Base-by-base conservation (phyloP, 2,797 vertebrate species). In the Coregonus suidteri region DNA sequence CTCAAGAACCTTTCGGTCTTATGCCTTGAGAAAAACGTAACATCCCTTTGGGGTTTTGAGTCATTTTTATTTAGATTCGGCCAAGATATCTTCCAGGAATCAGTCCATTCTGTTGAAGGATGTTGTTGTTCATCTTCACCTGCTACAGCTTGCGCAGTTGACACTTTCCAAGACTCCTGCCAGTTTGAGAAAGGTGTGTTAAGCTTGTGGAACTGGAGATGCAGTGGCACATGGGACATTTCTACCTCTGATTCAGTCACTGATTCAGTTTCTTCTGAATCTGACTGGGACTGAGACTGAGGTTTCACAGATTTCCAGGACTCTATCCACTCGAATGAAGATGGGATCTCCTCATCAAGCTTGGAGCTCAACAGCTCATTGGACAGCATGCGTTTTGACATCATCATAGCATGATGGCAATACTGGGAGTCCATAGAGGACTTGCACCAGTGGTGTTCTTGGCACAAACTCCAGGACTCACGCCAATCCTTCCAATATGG, bases 171-270 rank as follows among this genome's bases (percentile, higher is more conserved):
- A 0, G 91, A 91, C 56, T 74, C 41, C 18, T 66, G 83, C 92
- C 92, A 93, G 25, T 83, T 74, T 51, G 84, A 51, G 77, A 90
- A 90, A 80, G 80, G 73, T 11, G 67, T 0, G 68, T 83, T 79
- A 0, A 90, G 75, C 34, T 85, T 86, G 15, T 88, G 88, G 81
- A 93, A 91, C 81, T 92, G 89, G 35, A 92, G 79, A 66, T 89
- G 89, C 11, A 87, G 83, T 0, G 88, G 90, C 51, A 75, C 81
- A 0, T 70, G 0, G 0, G 52, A 15, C 3, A n/a, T 59, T 16
- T 73, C 16, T 6, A n/a, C 3, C 20, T 53, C 56, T 31, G 59
- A 64, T 14, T 78, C 69, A 4, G 14, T 34, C 31, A 2, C 31
- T 34, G 31, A 34, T 34, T 34, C 31, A 34, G 31, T 13, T n/a